Evolutionary conservation across 2,113 vertebrate genomes (phyloP).

Genomic region (Himantopus leucocephalus): DNA sequence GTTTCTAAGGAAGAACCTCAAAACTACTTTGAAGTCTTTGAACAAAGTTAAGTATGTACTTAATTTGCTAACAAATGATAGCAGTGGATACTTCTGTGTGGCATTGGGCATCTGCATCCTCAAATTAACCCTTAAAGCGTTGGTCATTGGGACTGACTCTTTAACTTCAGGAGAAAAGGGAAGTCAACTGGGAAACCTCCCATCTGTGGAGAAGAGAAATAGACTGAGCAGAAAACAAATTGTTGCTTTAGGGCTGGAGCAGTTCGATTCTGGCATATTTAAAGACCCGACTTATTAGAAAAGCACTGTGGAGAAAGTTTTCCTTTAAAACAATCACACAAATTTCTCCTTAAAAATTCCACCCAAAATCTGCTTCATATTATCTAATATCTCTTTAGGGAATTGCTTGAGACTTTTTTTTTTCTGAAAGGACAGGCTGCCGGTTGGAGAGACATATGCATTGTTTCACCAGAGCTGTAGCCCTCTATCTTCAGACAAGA

Average conservation of each 20-base stretch:
- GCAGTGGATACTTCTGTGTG: neutral
- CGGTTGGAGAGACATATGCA: constrained; percentile 28
- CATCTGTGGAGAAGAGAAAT: neutral
- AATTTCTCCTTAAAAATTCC: constrained; percentile 39
- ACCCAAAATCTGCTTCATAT: constrained; percentile 33
- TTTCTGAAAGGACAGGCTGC: neutral
- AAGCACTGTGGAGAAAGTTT: constrained; percentile 46
- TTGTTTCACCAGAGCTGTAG: constrained; percentile 46
- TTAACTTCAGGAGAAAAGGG: neutral
- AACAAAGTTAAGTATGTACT: neutral
- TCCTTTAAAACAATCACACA: constrained; percentile 2
- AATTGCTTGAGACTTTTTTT: neutral
- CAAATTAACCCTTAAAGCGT: neutral
- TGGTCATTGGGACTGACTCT: neutral
- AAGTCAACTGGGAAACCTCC: neutral
- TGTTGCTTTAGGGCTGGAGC: neutral
- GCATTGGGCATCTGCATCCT: neutral
- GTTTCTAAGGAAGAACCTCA: neutral
- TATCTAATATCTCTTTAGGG: constrained; percentile 13
- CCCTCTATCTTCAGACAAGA: constrained; percentile 39
- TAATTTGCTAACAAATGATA: neutral
- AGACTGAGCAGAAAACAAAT: neutral
- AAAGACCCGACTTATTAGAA: neutral
- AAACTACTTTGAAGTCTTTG: neutral
- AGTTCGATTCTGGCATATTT: neutral